These are phyloP conservation scores for Saturnia pavonia DNA, from an alignment of 2,888 invertebrate species.

Conservation along the genomic window DNA sequence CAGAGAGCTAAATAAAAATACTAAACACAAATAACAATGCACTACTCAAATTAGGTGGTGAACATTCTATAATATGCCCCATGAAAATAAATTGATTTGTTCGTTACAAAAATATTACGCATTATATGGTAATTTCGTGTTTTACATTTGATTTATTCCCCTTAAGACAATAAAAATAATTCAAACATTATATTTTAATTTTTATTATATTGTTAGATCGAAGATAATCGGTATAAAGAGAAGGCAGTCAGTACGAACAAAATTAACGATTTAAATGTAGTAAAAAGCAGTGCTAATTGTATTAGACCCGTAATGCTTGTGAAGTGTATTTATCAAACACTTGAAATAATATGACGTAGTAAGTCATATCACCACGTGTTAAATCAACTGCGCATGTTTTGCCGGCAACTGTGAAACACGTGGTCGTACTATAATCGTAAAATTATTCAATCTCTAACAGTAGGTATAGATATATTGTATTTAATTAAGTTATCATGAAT, in stretches of 20 bases:
- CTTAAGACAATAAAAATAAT: not conserved
- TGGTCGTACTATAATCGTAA: slow-evolving; percentile 29
- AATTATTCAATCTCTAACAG: slow-evolving; percentile 15
- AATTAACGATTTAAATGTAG: slow-evolving; percentile 13
- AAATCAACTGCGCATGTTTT: slow-evolving; percentile 30
- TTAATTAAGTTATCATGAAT: slow-evolving; percentile 43
- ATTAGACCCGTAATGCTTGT: slow-evolving; percentile 29
- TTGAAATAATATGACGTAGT: slow-evolving; percentile 37
- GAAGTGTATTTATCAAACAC: slow-evolving; percentile 15
- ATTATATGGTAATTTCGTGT: not conserved
- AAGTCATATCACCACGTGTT: slow-evolving; percentile 40
- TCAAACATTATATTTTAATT: not conserved
- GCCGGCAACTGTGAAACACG: slow-evolving; percentile 38
- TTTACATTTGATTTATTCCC: not conserved
- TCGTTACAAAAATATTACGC: not conserved
- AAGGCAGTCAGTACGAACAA: not conserved
- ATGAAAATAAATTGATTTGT: not conserved
- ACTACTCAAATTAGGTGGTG: not conserved
- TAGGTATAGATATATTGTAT: slow-evolving; percentile 24
- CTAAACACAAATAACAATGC: not conserved
- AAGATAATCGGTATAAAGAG: not conserved
- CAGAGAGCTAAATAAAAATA: not conserved
- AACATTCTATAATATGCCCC: not conserved
- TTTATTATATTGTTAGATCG: not conserved
- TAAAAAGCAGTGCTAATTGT: slow-evolving; percentile 20